Conservation (phyloP, 1,140 invertebrate species). For the Ceratoteleas bidentatus region DNA sequence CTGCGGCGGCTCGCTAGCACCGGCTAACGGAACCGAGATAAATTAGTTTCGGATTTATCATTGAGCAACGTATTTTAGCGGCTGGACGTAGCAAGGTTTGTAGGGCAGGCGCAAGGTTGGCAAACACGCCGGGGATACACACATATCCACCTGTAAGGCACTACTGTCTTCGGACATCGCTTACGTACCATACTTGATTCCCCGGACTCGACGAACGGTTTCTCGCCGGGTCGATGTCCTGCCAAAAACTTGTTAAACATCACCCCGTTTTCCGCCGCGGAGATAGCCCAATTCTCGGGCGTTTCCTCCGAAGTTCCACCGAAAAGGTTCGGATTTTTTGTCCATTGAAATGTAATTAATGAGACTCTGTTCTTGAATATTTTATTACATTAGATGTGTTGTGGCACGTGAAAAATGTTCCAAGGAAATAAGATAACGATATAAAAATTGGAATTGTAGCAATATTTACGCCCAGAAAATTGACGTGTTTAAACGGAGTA, state of each 20-base stretch:
- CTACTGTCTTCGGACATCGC: constrained; percentile 47
- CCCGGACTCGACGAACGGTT: constrained; percentile 71
- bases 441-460: too few relatives aligned
- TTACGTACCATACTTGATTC: constrained; percentile 55
- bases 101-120: constrained; percentile 52
- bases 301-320: neutral
- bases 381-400: too few relatives aligned
- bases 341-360: too few relatives aligned
- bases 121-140: constrained; percentile 40
- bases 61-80: constrained; percentile 51
- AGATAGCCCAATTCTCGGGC: neutral
- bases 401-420: too few relatives aligned
- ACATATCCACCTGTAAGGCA: constrained; percentile 60
- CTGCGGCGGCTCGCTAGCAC: constrained; percentile 30
- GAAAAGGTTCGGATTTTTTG: too few relatives aligned
- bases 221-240: constrained; percentile 72
- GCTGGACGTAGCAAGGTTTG: constrained; percentile 52
- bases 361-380: too few relatives aligned
- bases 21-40: constrained; percentile 51
- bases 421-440: too few relatives aligned
- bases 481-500: too few relatives aligned
- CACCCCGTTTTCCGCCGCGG: constrained; percentile 27
- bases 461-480: too few relatives aligned
- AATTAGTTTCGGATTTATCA: constrained; percentile 60
- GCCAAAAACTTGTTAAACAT: constrained; percentile 66